phyloP scores from a whole-genome alignment of 2,113 vertebrate species.

The Neogobius melanostomus region DNA sequence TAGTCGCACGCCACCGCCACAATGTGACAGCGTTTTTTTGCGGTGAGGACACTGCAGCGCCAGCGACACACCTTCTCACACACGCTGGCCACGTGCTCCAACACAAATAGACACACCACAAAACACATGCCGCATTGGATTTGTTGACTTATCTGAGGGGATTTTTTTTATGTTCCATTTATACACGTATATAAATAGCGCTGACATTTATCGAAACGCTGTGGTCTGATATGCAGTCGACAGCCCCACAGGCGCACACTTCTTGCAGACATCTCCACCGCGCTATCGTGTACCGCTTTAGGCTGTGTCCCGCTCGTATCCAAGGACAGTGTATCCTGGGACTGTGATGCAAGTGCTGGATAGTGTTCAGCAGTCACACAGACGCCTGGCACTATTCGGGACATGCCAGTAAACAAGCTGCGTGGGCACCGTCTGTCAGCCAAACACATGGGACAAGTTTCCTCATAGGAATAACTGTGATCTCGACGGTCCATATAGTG shows the following conservation, averaged over 20 bases:
- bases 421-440: background rate
- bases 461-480: background rate
- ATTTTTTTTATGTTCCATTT: background rate
- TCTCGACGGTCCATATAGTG: no score
- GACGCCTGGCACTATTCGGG: constrained; percentile 54
- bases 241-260: background rate
- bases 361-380: constrained; percentile 42
- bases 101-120: constrained; percentile 1
- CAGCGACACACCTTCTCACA: constrained; percentile 10
- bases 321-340: constrained; percentile 48
- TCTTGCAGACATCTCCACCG: background rate
- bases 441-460: background rate
- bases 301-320: constrained; percentile 20
- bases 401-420: constrained; percentile 43
- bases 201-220: background rate
- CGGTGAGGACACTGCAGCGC: background rate
- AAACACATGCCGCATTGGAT: background rate
- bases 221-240: background rate
- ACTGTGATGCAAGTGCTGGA: constrained; percentile 59
- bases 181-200: background rate
- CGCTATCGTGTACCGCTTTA: background rate
- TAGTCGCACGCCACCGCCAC: background rate
- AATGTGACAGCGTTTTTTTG: constrained; percentile 17
- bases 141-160: background rate
- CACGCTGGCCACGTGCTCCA: constrained; percentile 20